A percentile compares a stretch with the other conserved stretches of the same genome.
phyloP scores from a whole-genome alignment of 2,888 invertebrate species.

The Tigriopus californicus region DNA sequence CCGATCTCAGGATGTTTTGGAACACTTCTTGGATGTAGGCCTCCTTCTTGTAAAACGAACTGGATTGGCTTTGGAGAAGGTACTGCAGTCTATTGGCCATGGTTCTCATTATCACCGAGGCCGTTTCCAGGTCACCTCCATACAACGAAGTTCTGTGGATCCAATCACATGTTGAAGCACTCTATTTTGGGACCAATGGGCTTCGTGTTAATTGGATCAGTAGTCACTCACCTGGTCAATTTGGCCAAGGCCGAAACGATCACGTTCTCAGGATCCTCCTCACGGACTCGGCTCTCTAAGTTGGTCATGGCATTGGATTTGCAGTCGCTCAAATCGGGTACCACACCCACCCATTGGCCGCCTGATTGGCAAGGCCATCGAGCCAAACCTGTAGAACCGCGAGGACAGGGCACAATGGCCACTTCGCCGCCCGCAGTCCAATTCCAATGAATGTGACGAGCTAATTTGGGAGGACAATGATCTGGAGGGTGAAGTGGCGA shows the following conservation, averaged over 20 bases:
- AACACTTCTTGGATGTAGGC: conserved; percentile 63
- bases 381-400: conserved; percentile 66
- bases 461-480: conserved; percentile 45
- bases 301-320: conserved; percentile 70
- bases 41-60: conserved; percentile 56
- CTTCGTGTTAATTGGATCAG: too few relatives aligned
- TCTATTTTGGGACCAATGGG: too few relatives aligned
- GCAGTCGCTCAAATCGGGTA: conserved; percentile 71
- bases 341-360: conserved; percentile 44
- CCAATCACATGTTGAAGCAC: too few relatives aligned
- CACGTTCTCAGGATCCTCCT: conserved; percentile 41
- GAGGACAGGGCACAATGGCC: conserved; percentile 69
- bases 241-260: conserved; percentile 40
- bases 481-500: background rate
- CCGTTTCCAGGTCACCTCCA: conserved; percentile 77
- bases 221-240: conserved; percentile 29
- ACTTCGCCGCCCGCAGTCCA: conserved; percentile 57
- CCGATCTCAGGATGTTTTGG: conserved; percentile 61
- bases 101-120: conserved; percentile 50
- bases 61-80: conserved; percentile 38
- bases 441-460: conserved; percentile 67
- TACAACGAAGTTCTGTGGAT: conserved; percentile 38
- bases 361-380: conserved; percentile 48
- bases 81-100: conserved; percentile 10
- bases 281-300: conserved; percentile 35